Base-by-base conservation (phyloP, 2,888 invertebrate species). In the Steinernema carpocapsae region DNA sequence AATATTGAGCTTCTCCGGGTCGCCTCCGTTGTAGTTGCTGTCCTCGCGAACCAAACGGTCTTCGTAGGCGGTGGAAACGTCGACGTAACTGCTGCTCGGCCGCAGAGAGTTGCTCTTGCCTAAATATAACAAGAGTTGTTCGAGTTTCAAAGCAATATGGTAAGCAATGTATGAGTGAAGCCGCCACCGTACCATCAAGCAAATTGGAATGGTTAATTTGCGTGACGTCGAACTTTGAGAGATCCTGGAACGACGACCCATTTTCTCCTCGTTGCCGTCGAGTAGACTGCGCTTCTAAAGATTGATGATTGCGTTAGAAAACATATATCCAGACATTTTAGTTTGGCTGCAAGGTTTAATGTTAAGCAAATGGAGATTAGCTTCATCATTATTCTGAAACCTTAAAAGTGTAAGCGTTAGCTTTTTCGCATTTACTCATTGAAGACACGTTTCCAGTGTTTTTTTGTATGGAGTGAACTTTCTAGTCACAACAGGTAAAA, bases 1-100 rank as follows among this genome's bases (percentile, higher is more conserved):
- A 37, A 64, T 64, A 17, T 64, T 64, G 10, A 64, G 64, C 17
- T 64, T 64, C 26, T 64, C 64, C 24, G 64, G 64, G 19, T 64
- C 32, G 29, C 29, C 64, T 12, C 32, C 32, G 4, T 29, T 17
- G 32, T 26, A 32, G 1, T 29, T 29, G 32, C 64, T 17, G n/a
- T 64, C 19, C 7, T 64, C 64, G 3, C 17, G 64, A 17, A 64
- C 64, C 4, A 64, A 32, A 26, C 64, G 29, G 26, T 64, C 64
- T 64, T 64, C 29, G 17, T 64, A 64, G 10, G 32, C 19, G 14
- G 64, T 64, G 17, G 64, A 64, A 29, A 64, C 64, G 19, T 64
- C 64, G 12, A 64, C 64, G n/a, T 29, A 64, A n/a, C 64, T 64
- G 37, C 17, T 64, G 32, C 64, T 64, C 32, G 64, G 64, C 14